phyloP scores from a whole-genome alignment of 2,888 invertebrate genomes.

The Sepioteuthis lessoniana region DNA sequence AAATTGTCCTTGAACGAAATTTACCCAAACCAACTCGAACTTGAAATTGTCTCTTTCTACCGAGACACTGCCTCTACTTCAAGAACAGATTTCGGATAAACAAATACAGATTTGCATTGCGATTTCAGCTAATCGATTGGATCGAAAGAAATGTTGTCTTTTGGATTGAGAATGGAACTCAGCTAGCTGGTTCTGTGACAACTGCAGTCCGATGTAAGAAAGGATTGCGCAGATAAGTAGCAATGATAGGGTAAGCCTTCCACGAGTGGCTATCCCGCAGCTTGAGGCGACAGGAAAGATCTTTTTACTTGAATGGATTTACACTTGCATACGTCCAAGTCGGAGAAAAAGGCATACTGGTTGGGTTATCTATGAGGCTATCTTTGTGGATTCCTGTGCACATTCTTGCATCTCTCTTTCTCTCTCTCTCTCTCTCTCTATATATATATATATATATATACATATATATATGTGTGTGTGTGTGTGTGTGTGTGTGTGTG shows the following conservation, averaged over 20 bases:
- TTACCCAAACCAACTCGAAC: neutral
- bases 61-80: neutral
- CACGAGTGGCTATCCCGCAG: neutral
- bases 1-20: neutral
- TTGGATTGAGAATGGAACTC: neutral
- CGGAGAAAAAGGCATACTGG: neutral
- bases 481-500: no score
- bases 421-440: no score
- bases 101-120: neutral
- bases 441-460: no score
- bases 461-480: no score
- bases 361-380: neutral
- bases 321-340: neutral
- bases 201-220: no score
- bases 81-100: neutral
- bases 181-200: no score
- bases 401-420: neutral
- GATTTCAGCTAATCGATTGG: neutral
- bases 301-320: neutral
- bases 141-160: neutral
- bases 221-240: no score
- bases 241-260: no score
- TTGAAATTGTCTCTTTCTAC: neutral
- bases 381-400: neutral
- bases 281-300: neutral